Base-by-base conservation (phyloP, 2,797 vertebrate genomes). In the Melanogrammus aeglefinus region DNA sequence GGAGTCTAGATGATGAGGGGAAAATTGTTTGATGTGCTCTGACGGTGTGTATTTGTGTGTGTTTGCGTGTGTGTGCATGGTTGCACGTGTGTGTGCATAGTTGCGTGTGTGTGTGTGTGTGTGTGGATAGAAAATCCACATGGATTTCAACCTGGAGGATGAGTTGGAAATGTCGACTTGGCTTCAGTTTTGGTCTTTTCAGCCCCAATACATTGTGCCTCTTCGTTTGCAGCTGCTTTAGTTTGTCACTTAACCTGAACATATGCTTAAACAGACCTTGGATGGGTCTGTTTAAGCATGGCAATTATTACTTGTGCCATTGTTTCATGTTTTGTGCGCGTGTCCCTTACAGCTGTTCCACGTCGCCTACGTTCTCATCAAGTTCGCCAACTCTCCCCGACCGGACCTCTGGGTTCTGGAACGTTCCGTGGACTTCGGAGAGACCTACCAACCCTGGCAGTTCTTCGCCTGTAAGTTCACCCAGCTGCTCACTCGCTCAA, bases 341-440 rank as follows among this genome's bases (percentile, higher is more conserved):
- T 31, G 31, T 31, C 31, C 31, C 81, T 83, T n/a, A 0, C 95
- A 99, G 98, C 95, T 99, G 36, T 99, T 97, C 92, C 98, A 99
- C 0, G 98, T 99, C 44, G 98, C 98, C 0, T 99, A 99, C 0
- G 97, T 99, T 31, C 92, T 99, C 81, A 96, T 99, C 86, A 99
- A 99, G 89, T 99, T 99, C 4, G 98, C 98, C 76, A 99, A 99
- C 89, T 96, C 98, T 16, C 98, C 98, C 7, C 95, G 98, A 71
- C 98, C 98, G 0, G 98, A 99, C 87, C 95, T 99, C 31, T 99
- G 98, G 98, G 98, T 99, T 72, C 92, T 99, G 86, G 98, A 99
- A 86, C 89, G 96, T 47, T 99, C 97, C 0, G 91, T 94, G 0
- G 96, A 99, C 92, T 97, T 94, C 0, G 97, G 97, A 77, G 93